Base-by-base conservation (phyloP, 2,113 vertebrate species). In the Chaetura pelagica region DNA sequence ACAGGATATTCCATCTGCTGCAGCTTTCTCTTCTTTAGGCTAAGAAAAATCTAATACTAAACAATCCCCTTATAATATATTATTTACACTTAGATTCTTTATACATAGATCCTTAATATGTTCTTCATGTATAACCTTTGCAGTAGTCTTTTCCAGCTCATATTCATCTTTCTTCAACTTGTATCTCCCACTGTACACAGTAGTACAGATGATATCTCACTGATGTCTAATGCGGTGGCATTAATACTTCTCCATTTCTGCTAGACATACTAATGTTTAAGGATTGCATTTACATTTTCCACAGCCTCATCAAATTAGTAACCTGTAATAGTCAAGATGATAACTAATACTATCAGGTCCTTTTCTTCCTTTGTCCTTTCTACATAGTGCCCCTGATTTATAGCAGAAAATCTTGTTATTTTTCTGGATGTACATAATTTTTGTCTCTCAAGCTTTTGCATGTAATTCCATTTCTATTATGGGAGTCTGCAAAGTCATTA, bases 181-280 rank as follows among this genome's bases (percentile, higher is more conserved):
- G 2, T 46, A 22, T 64, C 27, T 79, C 51, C 67, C 52, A 20
- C 62, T n/a, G 62, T 19, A 84, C 29, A 42, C n/a, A 34, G 21
- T 22, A 32, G 27, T 67, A 51, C 46, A 84, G 79, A 66, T 83
- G 67, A 35, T 89, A 77, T 34, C 63, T 74, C 79, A 22, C n/a
- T 74, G 63, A 55, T 88, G 29, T 52, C 44, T 94, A 71, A 67
- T 80, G 57, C 23, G 1, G 32, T 78, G 68, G 52, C 52, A 89
- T 93, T 89, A 93, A 71, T 93, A 81, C 46, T 67, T 95, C 89
- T 93, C 89, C 23, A 71, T 92, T 94, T 94, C 91, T 96, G 72
- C 93, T 68, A 71, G 63, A 48, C 35, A 78, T 78, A 84, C 52
- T 38, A 29, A 62, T 46, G 26, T n/a, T 93, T 86, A 73, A 80